Conservation (phyloP, 2,797 vertebrate species). For the Tangara arthus region DNA sequence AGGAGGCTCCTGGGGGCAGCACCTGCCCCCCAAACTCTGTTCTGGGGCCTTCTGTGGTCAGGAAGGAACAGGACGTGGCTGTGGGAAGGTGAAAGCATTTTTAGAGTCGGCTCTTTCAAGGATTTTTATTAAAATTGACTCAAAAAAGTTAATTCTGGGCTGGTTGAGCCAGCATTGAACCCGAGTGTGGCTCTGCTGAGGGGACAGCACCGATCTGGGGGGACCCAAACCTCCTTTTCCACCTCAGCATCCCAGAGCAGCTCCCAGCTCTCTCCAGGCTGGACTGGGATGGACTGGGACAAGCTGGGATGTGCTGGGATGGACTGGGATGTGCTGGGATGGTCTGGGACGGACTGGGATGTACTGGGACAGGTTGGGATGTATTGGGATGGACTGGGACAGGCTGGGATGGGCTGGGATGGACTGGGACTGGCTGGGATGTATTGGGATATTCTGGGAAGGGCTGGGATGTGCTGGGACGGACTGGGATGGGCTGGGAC, state of each 20-base stretch:
- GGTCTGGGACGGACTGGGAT: no score
- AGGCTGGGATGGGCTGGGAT: no score
- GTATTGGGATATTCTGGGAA: no score
- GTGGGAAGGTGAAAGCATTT: accelerated
- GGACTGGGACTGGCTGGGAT: no score
- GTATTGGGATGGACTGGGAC: no score
- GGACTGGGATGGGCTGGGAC: no score
- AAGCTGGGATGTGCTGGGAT: no score
- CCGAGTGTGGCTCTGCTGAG: background rate
- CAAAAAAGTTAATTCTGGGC: background rate
- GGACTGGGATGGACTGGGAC: accelerated
- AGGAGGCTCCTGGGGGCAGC: background rate
- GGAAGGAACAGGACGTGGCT: background rate
- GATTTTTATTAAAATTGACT: background rate
- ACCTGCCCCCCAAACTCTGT: accelerated
- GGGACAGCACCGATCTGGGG: accelerated
- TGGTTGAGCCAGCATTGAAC: accelerated
- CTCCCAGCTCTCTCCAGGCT: accelerated
- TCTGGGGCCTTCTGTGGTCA: background rate
- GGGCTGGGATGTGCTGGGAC: no score
- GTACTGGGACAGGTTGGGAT: no score
- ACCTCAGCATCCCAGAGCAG: accelerated
- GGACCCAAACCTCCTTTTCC: background rate
- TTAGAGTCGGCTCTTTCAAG: background rate
- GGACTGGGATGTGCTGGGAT: no score